Evolutionary conservation across 1,140 invertebrate species (phyloP).

Genomic region (Halesus radiatus): DNA sequence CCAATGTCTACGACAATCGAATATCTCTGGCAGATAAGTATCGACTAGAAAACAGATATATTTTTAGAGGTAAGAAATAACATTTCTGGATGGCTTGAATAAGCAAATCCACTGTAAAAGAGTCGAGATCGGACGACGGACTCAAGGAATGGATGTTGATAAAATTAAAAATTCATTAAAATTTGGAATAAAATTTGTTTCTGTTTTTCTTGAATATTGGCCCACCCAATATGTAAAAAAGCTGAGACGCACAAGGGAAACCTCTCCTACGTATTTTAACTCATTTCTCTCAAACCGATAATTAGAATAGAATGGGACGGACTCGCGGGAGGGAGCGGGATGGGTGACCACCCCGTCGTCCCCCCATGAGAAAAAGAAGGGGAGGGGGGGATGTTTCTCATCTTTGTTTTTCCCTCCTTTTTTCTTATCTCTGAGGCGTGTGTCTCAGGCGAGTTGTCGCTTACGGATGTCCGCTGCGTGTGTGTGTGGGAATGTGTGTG

Average conservation of each 20-base stretch:
- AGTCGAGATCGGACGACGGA: no score
- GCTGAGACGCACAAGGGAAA: conserved; percentile 54
- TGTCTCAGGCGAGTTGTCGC: conserved; percentile 55
- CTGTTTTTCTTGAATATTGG: neutral
- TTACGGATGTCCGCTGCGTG: conserved; percentile 21
- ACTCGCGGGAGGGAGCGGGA: conserved; percentile 48
- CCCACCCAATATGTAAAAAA: conserved; percentile 51
- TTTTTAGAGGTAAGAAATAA: no score
- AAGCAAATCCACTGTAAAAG: no score
- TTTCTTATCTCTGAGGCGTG: conserved; percentile 57
- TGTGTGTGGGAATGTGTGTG: conserved; percentile 26
- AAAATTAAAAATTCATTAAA: no score
- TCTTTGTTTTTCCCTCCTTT: conserved; percentile 58
- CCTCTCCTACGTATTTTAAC: conserved; percentile 56
- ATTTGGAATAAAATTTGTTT: no score
- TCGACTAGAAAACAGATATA: no score
- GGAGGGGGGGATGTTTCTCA: conserved; percentile 44
- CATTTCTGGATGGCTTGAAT: no score
- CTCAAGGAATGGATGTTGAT: no score
- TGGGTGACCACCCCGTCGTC: conserved; percentile 9
- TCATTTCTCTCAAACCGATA: conserved; percentile 59
- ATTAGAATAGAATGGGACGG: conserved; percentile 58
- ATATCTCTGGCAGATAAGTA: no score
- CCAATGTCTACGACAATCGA: no score
- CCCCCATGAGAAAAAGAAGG: conserved; percentile 7